Evolutionary conservation across 92 coral and sea anemone species (phyloP).

Genomic region (Pocillopora grandis): DNA sequence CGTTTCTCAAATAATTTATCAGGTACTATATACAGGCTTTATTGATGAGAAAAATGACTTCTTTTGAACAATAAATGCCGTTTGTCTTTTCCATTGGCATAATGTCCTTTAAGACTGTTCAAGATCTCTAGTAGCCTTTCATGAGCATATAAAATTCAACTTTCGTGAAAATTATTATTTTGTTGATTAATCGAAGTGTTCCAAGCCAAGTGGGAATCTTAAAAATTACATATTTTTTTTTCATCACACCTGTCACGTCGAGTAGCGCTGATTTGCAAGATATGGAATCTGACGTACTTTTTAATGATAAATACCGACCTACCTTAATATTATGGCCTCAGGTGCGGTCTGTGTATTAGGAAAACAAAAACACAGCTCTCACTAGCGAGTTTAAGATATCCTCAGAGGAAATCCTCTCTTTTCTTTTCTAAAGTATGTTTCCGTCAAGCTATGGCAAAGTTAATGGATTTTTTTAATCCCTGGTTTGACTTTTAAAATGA

Average conservation of each 20-base stretch:
- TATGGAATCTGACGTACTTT: neutral
- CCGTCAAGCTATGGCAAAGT: neutral
- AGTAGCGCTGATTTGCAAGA: neutral
- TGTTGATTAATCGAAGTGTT: neutral
- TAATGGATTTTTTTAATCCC: neutral
- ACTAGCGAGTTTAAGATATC: neutral
- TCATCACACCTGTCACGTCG: neutral
- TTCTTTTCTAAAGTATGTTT: too few species aligned
- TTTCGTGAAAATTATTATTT: neutral
- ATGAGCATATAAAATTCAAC: too few species aligned
- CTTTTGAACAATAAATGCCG: neutral
- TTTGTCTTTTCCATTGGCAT: neutral
- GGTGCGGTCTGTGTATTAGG: neutral
- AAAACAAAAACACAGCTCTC: neutral
- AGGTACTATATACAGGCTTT: neutral
- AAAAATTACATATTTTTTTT: neutral
- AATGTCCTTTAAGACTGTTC: neutral
- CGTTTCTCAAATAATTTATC: conserved; percentile 9
- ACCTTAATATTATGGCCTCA: neutral
- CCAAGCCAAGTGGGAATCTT: neutral
- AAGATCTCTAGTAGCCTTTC: too few species aligned
- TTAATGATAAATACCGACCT: neutral
- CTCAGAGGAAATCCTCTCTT: too few species aligned
- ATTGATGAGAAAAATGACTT: neutral
- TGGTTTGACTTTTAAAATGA: conserved; percentile 12